Evolutionary conservation across 2,113 vertebrate genomes (phyloP), one percentile per base, ranked within the genome.

Genomic region (Dunckerocampus dactyliophorus): DNA sequence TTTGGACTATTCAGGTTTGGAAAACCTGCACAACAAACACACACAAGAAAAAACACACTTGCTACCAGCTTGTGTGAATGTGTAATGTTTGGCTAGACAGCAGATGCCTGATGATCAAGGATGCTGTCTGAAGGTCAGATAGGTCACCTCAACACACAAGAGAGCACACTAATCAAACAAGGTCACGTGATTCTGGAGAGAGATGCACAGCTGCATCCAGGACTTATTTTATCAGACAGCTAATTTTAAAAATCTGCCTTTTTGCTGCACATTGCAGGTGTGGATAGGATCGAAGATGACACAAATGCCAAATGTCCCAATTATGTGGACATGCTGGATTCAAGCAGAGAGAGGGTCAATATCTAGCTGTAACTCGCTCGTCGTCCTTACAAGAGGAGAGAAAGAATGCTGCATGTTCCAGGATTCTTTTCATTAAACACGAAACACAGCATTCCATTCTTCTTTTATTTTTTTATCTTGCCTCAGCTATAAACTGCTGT

Each of bases 171-270:
- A 56, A 42, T 60, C 59, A 55, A 65, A 60, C 37, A 22, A 65
- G 63, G 76, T 63, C 65, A 51, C 75, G 55, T 71, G 69, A 76
- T 82, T 73, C 42, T 16, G 21, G 39, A 74, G 22, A 55, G 68
- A 65, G 71, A 51, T 24, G 1, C 67, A 51, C 82, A 86, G 85
- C 82, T 88, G 80, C 59, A 56, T 39, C 51, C 43, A 20, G 24
- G 61, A 53, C 72, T 82, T 71, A 78, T 88, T 71, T 74, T 62
- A 82, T 72, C 72, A 64, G 77, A 80, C 71, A 71, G 65, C 61
- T 72, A 62, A 39, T 69, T 72, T 75, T 71, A 19, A 70, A 65
- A 54, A 57, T 77, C 65, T 60, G 59, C 47, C 62, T 59, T 59
- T 60, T 61, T 66, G 67, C n/a, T 54, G 45, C 39, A 59, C 59